Conservation (phyloP, 2,797 vertebrate species). For the Sebastes kiyomatsui region DNA sequence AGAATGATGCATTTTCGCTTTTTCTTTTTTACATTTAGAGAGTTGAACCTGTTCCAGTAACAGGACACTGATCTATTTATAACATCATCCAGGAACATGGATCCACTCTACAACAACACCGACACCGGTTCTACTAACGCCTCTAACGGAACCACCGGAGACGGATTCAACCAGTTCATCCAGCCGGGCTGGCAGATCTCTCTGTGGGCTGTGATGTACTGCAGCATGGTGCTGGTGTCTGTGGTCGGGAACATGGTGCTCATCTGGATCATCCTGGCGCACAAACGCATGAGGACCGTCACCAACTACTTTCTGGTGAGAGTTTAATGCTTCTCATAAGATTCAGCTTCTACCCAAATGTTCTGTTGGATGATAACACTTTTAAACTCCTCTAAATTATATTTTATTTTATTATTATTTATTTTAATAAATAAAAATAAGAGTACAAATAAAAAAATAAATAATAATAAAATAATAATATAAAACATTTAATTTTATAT, state of each 20-base stretch:
- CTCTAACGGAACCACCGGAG: constrained; percentile 59
- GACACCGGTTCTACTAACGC: constrained; percentile 41
- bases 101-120: constrained; percentile 53
- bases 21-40: not conserved
- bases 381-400: not conserved
- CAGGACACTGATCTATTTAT: constrained; percentile 24
- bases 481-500: too few relatives aligned
- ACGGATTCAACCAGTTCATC: constrained; percentile 87
- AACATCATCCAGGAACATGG: constrained; percentile 61
- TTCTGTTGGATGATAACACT: not conserved
- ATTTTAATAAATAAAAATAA: too few relatives aligned
- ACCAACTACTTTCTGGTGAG: constrained; percentile 94
- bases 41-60: not conserved
- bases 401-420: not conserved
- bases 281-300: constrained; percentile 93
- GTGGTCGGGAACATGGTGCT: constrained; percentile 91
- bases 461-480: too few relatives aligned
- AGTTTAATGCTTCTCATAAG: too few relatives aligned
- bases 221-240: constrained; percentile 87
- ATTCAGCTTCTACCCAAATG: too few relatives aligned
- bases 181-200: constrained; percentile 91
- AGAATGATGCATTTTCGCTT: not conserved
- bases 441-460: too few relatives aligned
- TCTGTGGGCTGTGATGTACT: constrained; percentile 90
- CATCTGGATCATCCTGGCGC: constrained; percentile 94